phyloP scores from a whole-genome alignment of 2,797 vertebrate genomes.

The Paguma larvata region DNA sequence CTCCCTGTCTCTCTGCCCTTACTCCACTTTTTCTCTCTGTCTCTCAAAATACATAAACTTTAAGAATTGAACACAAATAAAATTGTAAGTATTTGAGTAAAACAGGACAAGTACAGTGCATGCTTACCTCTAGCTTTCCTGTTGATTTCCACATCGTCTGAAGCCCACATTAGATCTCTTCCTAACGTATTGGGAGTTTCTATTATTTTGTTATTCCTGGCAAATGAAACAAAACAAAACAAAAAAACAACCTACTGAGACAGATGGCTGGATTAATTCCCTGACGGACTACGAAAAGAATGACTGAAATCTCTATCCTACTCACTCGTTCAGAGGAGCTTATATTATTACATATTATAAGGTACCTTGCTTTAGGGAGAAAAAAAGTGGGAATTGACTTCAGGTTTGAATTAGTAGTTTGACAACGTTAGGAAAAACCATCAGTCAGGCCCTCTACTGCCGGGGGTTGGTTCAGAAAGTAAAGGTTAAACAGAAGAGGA shows the following conservation, averaged over 20 bases:
- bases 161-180: not conserved
- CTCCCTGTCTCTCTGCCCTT: too few species aligned
- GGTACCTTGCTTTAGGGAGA: not conserved
- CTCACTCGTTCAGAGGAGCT: not conserved
- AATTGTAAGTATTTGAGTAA: not conserved
- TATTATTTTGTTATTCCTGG: not conserved
- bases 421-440: not conserved
- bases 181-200: not conserved
- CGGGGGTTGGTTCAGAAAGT: not conserved
- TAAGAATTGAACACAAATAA: too few species aligned
- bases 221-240: not conserved
- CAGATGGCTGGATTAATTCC: not conserved
- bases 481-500: not conserved
- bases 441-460: not conserved
- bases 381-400: not conserved
- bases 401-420: constrained; percentile 23
- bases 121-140: not conserved
- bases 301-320: not conserved
- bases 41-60: too few species aligned
- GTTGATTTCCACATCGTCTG: not conserved
- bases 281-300: not conserved
- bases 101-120: not conserved
- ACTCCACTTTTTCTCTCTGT: too few species aligned
- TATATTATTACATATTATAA: not conserved
- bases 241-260: not conserved